Evolutionary conservation across 2,113 vertebrate genomes (phyloP).

Genomic region (Nothoprocta pentlandii): DNA sequence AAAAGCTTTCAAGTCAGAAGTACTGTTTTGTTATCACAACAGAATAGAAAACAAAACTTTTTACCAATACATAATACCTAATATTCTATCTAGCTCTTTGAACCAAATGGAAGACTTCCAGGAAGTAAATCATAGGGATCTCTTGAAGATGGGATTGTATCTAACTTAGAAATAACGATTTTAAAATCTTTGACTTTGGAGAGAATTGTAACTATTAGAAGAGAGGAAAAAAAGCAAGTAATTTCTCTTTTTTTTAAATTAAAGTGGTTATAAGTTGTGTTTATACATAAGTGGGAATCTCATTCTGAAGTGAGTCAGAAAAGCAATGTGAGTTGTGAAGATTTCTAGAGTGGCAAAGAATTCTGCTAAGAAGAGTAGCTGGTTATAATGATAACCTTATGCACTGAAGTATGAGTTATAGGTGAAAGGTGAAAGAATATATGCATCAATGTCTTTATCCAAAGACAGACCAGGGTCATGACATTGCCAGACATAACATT

Average conservation of each 20-base stretch:
- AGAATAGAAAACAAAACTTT: no score
- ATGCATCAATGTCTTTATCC: neutral
- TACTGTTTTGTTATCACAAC: no score
- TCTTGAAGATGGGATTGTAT: neutral
- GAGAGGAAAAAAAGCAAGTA: neutral
- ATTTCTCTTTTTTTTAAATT: neutral
- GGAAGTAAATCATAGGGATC: neutral
- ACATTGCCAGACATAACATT: neutral
- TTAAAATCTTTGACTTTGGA: neutral
- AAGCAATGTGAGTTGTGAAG: neutral
- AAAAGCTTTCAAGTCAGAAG: no score
- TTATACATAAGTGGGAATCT: neutral
- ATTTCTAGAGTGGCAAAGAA: neutral
- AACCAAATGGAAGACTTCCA: neutral
- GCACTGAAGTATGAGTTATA: no score
- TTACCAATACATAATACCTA: no score
- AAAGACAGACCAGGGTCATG: neutral
- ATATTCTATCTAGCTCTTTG: neutral
- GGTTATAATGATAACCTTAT: neutral
- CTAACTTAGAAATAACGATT: neutral
- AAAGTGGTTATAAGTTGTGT: neutral
- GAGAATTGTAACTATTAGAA: neutral
- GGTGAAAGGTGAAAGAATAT: neutral
- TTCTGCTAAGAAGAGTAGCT: neutral
- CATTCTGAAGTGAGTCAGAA: neutral